Conservation (phyloP, 2,888 invertebrate genomes). For the Carterocephalus palaemon region DNA sequence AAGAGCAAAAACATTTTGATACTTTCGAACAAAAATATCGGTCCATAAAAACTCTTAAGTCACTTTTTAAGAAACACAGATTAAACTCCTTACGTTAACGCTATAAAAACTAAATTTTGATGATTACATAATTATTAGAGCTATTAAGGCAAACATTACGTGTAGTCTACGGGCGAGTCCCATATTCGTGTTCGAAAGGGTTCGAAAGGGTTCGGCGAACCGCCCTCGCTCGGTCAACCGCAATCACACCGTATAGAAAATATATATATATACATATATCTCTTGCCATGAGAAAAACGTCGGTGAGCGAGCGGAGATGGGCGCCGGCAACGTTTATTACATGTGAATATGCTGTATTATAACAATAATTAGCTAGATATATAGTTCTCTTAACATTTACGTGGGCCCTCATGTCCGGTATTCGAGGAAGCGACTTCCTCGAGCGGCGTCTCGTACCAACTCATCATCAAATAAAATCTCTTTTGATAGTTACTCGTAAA, state of each 20-base stretch:
- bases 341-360: constrained; percentile 47
- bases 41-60: constrained; percentile 16
- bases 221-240: constrained; percentile 7
- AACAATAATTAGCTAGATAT: constrained; percentile 35
- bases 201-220: constrained; percentile 6
- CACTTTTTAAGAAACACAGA: constrained; percentile 21
- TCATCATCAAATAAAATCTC: constrained; percentile 38
- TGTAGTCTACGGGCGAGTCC: constrained; percentile 20
- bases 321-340: constrained; percentile 33
- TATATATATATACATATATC: constrained; percentile 23
- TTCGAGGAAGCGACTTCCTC: constrained; percentile 32
- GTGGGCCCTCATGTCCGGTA: constrained; percentile 51
- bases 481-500: constrained; percentile 48
- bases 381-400: constrained; percentile 43
- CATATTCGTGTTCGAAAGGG: constrained; percentile 23
- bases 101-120: constrained; percentile 21
- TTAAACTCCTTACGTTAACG: constrained; percentile 16
- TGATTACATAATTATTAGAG: constrained; percentile 22
- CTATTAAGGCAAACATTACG: constrained; percentile 24
- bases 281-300: constrained; percentile 20
- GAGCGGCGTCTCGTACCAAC: constrained; percentile 27
- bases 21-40: constrained; percentile 25
- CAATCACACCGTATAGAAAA: constrained; percentile 20
- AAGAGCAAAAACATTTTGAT: constrained; percentile 36
- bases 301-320: constrained; percentile 41